phyloP scores from a whole-genome alignment of 2,888 invertebrate species.

The Perdita meconis region DNA sequence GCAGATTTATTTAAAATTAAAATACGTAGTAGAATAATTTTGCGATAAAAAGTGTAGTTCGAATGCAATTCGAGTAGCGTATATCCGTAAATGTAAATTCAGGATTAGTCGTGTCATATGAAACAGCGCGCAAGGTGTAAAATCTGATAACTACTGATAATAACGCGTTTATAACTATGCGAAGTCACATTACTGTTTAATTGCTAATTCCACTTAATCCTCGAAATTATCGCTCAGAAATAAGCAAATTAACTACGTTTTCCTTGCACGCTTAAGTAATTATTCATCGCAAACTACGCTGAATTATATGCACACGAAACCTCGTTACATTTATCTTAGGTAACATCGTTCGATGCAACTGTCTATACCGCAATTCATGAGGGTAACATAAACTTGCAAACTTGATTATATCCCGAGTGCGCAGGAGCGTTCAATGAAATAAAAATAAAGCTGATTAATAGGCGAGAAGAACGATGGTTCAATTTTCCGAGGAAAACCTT shows the following conservation, averaged over 20 bases:
- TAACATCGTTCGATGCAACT: slow-evolving; percentile 15
- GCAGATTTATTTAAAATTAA: not conserved
- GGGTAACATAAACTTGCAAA: slow-evolving; percentile 33
- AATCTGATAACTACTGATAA: slow-evolving; percentile 1
- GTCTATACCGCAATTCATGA: slow-evolving; percentile 23
- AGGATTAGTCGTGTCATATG: not conserved
- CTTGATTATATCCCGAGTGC: slow-evolving; percentile 3
- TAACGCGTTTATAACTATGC: not conserved
- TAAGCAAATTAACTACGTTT: slow-evolving; percentile 34
- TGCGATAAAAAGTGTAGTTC: not conserved
- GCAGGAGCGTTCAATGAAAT: not conserved
- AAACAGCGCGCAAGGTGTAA: not conserved
- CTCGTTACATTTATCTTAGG: slow-evolving; percentile 34
- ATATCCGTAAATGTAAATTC: too few species aligned
- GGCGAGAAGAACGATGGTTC: too few species aligned
- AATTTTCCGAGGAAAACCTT: not conserved
- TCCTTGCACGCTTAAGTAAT: slow-evolving; percentile 6
- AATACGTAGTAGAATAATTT: not conserved
- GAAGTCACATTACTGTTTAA: not conserved
- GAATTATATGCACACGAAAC: slow-evolving; percentile 12
- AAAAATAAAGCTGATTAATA: too few species aligned
- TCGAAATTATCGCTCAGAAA: not conserved
- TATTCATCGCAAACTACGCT: slow-evolving; percentile 29
- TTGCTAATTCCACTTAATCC: slow-evolving; percentile 14
- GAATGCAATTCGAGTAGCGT: not conserved